A percentile compares a stretch with the other conserved stretches of the same genome.
These are phyloP conservation scores for Orius laevigatus DNA, from an alignment of 1,140 invertebrate genomes.

Conservation along the genomic window DNA sequence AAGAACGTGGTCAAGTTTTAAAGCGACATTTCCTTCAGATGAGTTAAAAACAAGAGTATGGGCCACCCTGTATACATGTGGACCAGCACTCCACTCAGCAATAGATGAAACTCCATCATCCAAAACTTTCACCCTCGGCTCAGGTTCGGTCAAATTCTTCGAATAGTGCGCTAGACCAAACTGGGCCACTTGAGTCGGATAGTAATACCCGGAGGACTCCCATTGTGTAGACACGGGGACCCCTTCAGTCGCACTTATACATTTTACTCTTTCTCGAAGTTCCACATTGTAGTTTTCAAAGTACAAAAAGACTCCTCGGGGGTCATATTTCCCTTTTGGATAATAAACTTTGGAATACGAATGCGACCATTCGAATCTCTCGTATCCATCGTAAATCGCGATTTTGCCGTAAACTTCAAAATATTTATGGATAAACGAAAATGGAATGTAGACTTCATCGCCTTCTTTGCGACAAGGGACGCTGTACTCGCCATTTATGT, in stretches of 20 bases:
- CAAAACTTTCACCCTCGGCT: constrained; percentile 44
- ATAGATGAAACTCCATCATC: constrained; percentile 56
- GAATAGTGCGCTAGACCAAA: constrained; percentile 95
- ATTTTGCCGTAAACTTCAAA: constrained; percentile 78
- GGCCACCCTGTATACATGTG: background rate
- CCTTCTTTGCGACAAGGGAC: constrained; percentile 67
- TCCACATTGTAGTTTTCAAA: constrained; percentile 98
- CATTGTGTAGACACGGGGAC: constrained; percentile 91
- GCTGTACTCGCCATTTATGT: constrained; percentile 77
- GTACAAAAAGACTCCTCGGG: constrained; percentile 78
- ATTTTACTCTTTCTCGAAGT: constrained; percentile 85
- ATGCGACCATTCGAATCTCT: constrained; percentile 85
- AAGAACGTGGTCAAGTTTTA: constrained; percentile 53
- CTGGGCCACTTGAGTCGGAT: constrained; percentile 97
- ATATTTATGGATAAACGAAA: constrained; percentile 83
- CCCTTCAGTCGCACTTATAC: constrained; percentile 78
- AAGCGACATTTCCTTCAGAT: background rate
- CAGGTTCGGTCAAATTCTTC: constrained; percentile 73
- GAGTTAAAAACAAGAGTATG: constrained; percentile 7
- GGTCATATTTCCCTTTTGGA: constrained; percentile 74
- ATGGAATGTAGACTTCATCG: constrained; percentile 79
- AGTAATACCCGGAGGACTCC: constrained; percentile 85
- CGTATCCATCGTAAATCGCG: constrained; percentile 44
- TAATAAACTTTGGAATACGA: constrained; percentile 84
- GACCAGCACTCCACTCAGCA: constrained; percentile 38